A percentile compares a stretch with the other conserved stretches of the same genome.
phyloP scores from a whole-genome alignment of 2,888 invertebrate genomes.

The Seira sanloemensis region DNA sequence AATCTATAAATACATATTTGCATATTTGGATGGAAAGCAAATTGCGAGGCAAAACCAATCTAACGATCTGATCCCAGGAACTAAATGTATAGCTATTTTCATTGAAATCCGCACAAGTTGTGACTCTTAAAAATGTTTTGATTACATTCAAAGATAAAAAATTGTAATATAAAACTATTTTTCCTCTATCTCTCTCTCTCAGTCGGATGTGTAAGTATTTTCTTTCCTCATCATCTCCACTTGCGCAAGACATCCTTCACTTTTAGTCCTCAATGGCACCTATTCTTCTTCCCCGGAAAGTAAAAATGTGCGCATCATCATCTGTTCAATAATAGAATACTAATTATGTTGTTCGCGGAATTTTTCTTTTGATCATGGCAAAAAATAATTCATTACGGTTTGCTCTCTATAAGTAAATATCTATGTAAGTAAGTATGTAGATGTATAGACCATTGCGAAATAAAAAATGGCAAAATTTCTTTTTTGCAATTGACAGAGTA shows the following conservation, averaged over 20 bases:
- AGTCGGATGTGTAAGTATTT: too few species aligned
- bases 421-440: too few species aligned
- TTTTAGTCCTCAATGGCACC: not conserved
- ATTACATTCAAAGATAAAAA: not conserved
- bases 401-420: not conserved
- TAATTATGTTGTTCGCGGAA: slow-evolving; percentile 47
- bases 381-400: slow-evolving; percentile 17
- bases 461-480: too few species aligned
- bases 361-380: slow-evolving; percentile 39
- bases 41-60: not conserved
- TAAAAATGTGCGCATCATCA: not conserved
- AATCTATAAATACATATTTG: too few species aligned
- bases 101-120: not conserved
- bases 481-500: not conserved
- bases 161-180: not conserved
- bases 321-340: slow-evolving; percentile 58
- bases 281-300: not conserved
- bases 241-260: not conserved
- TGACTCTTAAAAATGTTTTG: not conserved
- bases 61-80: not conserved
- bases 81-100: too few species aligned
- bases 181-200: too few species aligned
- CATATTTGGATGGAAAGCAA: too few species aligned
- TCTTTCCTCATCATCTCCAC: not conserved
- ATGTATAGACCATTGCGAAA: not conserved